Evolutionary conservation across 2,888 invertebrate genomes (phyloP).

Genomic region (Athrips mouffetella): DNA sequence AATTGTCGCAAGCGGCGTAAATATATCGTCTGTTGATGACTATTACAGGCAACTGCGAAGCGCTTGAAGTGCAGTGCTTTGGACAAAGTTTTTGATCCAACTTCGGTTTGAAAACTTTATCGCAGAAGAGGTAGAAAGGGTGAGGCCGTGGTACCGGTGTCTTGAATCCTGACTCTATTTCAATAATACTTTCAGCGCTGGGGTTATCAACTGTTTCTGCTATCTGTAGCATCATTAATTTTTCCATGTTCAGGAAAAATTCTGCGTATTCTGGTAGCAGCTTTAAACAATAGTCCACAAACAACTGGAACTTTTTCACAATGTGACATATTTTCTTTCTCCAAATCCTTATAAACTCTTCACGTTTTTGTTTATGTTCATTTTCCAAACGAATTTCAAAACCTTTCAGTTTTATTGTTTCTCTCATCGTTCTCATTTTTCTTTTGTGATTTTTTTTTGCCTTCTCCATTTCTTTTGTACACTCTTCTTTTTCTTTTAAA

Average conservation of each 20-base stretch:
- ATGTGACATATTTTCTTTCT: slow-evolving; percentile 59
- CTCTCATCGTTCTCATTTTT: slow-evolving; percentile 41
- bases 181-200: slow-evolving; percentile 48
- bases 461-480: slow-evolving; percentile 42
- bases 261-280: slow-evolving; percentile 60
- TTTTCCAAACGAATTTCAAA: slow-evolving; percentile 44
- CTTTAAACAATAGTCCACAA: slow-evolving; percentile 57
- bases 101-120: slow-evolving; percentile 45
- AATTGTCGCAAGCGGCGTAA: slow-evolving; percentile 63
- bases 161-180: slow-evolving; percentile 35
- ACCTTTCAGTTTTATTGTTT: slow-evolving; percentile 44
- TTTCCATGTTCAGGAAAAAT: slow-evolving; percentile 66
- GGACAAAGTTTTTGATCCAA: slow-evolving; percentile 52
- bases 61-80: slow-evolving; percentile 50
- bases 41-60: slow-evolving; percentile 56
- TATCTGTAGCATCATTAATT: slow-evolving; percentile 61
- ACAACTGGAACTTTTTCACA: slow-evolving; percentile 61
- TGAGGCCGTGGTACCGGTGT: slow-evolving; percentile 48
- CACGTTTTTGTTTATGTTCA: slow-evolving; percentile 45
- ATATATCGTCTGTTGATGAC: slow-evolving; percentile 58
- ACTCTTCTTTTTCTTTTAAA: slow-evolving; percentile 60
- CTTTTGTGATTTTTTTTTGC: slow-evolving; percentile 46
- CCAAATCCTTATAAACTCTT: slow-evolving; percentile 50
- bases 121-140: slow-evolving; percentile 60
- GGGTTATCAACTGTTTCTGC: slow-evolving; percentile 51